phyloP scores from a whole-genome alignment of 2,113 vertebrate species.

The Rissa tridactyla region DNA sequence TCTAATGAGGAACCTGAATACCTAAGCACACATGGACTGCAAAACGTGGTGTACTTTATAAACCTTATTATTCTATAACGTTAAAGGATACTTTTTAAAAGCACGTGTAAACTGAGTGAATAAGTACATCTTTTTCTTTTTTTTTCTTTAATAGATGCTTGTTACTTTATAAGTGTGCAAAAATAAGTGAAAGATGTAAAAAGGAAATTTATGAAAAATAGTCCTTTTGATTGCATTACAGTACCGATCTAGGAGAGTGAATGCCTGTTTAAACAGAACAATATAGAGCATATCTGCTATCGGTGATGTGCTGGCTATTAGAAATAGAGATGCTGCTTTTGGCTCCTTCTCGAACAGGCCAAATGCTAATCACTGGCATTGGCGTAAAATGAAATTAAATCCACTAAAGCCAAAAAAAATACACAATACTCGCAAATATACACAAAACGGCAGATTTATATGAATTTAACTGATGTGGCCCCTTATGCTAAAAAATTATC shows the following conservation, averaged over 20 bases:
- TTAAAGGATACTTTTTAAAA: not conserved
- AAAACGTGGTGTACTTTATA: not conserved
- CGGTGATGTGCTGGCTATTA: not conserved
- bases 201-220: not conserved
- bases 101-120: not conserved
- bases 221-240: not conserved
- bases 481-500: not conserved
- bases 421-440: not conserved
- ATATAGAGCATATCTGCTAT: not conserved
- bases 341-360: not conserved
- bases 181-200: not conserved
- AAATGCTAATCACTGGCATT: not conserved
- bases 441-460: not conserved
- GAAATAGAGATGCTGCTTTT: not conserved
- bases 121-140: not conserved
- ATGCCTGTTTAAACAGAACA: not conserved
- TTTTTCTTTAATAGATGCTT: not conserved
- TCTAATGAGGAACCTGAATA: not conserved
- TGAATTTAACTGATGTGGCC: not conserved
- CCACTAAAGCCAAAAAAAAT: not conserved
- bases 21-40: not conserved
- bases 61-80: not conserved
- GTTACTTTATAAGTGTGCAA: not conserved
- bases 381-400: not conserved
- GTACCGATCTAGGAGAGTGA: not conserved